Conservation (phyloP, 1,140 invertebrate genomes). For the Orius insidiosus region DNA sequence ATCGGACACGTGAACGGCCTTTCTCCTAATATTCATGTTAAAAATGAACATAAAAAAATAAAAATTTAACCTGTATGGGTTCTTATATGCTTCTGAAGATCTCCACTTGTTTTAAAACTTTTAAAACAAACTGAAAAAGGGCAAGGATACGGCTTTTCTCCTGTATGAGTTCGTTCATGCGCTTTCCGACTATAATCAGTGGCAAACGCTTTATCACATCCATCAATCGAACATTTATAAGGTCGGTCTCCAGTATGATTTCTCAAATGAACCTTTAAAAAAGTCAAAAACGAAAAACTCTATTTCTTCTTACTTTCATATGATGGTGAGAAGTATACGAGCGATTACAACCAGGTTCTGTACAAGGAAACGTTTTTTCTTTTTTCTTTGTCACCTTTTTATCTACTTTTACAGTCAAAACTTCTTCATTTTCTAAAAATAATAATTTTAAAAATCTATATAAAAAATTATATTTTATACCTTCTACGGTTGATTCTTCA, state of each 20-base stretch:
- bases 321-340: slow-evolving; percentile 37
- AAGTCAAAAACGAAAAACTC: too few species aligned
- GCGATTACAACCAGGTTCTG: slow-evolving; percentile 28
- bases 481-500: background rate
- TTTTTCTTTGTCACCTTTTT: slow-evolving; percentile 5
- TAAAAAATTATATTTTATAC: background rate
- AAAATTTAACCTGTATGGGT: slow-evolving; percentile 41
- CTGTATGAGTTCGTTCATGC: slow-evolving; percentile 47
- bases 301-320: slow-evolving; percentile 32
- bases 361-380: slow-evolving; percentile 7
- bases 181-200: slow-evolving; percentile 50
- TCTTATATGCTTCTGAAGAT: slow-evolving; percentile 48
- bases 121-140: slow-evolving; percentile 36
- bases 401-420: background rate
- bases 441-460: too few species aligned
- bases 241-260: slow-evolving; percentile 44
- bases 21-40: slow-evolving; percentile 36
- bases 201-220: slow-evolving; percentile 46
- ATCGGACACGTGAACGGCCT: slow-evolving; percentile 46
- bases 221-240: slow-evolving; percentile 36
- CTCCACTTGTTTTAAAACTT: slow-evolving; percentile 48
- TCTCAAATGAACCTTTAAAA: slow-evolving; percentile 41
- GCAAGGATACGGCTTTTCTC: slow-evolving; percentile 50
- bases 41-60: slow-evolving; percentile 6
- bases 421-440: background rate